Conservation (phyloP, 2,888 invertebrate species). For the Zaprionus bogoriensis region DNA sequence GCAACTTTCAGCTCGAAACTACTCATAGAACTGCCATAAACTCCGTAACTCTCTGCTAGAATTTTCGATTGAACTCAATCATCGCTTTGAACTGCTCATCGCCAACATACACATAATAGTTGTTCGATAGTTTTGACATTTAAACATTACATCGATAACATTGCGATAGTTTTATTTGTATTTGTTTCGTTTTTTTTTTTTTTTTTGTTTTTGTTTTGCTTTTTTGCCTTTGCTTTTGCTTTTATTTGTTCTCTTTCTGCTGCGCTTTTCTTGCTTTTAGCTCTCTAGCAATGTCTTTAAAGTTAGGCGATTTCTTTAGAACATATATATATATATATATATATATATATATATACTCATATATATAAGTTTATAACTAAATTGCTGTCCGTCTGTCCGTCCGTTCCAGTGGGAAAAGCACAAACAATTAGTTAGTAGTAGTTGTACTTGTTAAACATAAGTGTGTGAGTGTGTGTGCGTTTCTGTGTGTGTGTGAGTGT, state of each 20-base stretch:
- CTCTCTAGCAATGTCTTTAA: slow-evolving; percentile 12
- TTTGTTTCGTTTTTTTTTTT: not conserved
- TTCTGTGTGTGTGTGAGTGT: too few relatives aligned
- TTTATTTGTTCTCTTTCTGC: not conserved
- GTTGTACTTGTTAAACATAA: not conserved
- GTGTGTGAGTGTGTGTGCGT: not conserved
- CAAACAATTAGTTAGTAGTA: too few relatives aligned
- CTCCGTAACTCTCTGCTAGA: too few relatives aligned
- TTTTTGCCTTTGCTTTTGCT: not conserved
- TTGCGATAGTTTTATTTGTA: slow-evolving; percentile 1
- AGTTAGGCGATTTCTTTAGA: slow-evolving; percentile 10
- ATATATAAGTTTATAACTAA: too few relatives aligned
- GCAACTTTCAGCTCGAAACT: too few relatives aligned
- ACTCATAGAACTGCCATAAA: too few relatives aligned
- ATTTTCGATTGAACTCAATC: too few relatives aligned
- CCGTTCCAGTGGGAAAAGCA: too few relatives aligned
- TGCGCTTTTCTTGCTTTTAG: not conserved
- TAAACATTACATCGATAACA: slow-evolving; percentile 10
- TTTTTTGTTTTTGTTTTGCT: not conserved
- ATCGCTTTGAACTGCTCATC: too few relatives aligned
- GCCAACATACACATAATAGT: too few relatives aligned
- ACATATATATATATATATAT: slow-evolving; percentile 4
- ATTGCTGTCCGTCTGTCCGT: too few relatives aligned
- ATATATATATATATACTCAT: too few relatives aligned
- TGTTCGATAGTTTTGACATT: slow-evolving; percentile 5